A percentile compares a stretch with the other conserved stretches of the same genome.
Conservation (phyloP, 2,797 vertebrate genomes). For the Semaprochilodus insignis region DNA sequence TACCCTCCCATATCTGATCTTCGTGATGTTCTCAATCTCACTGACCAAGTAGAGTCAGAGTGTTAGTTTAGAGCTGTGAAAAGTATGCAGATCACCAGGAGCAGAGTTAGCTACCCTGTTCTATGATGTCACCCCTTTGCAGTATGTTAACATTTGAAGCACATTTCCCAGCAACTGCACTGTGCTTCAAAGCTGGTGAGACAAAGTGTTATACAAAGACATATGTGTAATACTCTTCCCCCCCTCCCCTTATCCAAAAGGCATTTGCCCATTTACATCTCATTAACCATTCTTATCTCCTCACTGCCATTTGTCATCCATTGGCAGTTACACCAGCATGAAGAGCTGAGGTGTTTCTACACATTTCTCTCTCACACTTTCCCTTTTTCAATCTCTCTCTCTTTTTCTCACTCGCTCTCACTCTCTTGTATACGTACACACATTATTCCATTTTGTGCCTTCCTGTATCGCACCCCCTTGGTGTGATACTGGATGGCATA, state of each 20-base stretch:
- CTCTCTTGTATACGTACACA: constrained; percentile 52
- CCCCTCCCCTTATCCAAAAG: constrained; percentile 31
- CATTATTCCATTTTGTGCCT: constrained; percentile 21
- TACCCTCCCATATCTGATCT: background rate
- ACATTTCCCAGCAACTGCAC: constrained; percentile 29
- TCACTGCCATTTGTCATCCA: constrained; percentile 67
- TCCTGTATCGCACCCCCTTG: constrained; percentile 24
- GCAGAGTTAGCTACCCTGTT: too few relatives aligned
- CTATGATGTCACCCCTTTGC: too few relatives aligned
- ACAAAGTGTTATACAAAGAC: constrained; percentile 34
- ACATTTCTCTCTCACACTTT: constrained; percentile 10
- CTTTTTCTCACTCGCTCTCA: constrained; percentile 52
- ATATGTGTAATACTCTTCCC: constrained; percentile 63
- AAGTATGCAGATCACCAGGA: too few relatives aligned
- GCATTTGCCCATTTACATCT: constrained; percentile 66
- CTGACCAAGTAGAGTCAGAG: background rate
- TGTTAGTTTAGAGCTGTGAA: background rate
- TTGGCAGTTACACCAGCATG: constrained; percentile 61
- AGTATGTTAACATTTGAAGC: background rate
- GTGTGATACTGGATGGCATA: constrained; percentile 11
- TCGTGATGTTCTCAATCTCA: background rate
- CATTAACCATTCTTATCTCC: constrained; percentile 72
- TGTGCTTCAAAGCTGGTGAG: constrained; percentile 23
- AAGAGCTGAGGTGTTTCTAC: constrained; percentile 43
- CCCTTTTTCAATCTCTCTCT: background rate